A percentile compares a stretch with the other conserved stretches of the same genome.
phyloP scores from a whole-genome alignment of 2,888 invertebrate species.

The Chaetogeoica ovagalla region DNA sequence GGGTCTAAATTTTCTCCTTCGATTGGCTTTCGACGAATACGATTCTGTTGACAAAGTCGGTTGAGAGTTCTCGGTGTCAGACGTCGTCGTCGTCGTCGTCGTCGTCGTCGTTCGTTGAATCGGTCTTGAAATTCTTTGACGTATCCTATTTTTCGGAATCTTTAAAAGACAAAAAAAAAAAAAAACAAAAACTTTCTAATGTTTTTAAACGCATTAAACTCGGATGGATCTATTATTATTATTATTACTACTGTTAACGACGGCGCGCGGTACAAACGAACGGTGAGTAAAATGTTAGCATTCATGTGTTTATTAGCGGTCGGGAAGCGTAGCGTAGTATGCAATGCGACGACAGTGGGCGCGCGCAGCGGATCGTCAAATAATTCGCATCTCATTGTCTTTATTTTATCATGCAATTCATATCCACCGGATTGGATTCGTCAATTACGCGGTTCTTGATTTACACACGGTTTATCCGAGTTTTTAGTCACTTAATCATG shows the following conservation, averaged over 20 bases:
- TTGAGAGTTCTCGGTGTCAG: slow-evolving; percentile 48
- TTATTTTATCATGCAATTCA: slow-evolving; percentile 44
- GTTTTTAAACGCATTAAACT: not conserved
- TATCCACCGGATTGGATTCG: slow-evolving; percentile 22
- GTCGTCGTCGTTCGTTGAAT: slow-evolving; percentile 43
- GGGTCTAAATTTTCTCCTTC: slow-evolving; percentile 53
- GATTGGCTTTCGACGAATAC: slow-evolving; percentile 13
- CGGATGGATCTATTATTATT: not conserved
- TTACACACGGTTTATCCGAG: slow-evolving; percentile 7
- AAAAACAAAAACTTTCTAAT: not conserved
- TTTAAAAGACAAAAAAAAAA: slow-evolving; percentile 15
- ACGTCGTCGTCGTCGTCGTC: slow-evolving; percentile 54
- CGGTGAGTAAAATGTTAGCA: slow-evolving; percentile 33
- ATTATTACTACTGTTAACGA: not conserved
- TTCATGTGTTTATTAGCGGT: slow-evolving; percentile 35
- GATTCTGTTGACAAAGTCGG: slow-evolving; percentile 52
- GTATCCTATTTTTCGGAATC: slow-evolving; percentile 49
- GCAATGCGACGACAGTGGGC: slow-evolving; percentile 37
- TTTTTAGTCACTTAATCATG: slow-evolving; percentile 27
- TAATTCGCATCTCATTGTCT: slow-evolving; percentile 20
- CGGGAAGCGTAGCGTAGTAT: slow-evolving; percentile 49
- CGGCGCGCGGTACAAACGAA: not conserved
- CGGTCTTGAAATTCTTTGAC: slow-evolving; percentile 50
- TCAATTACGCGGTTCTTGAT: slow-evolving; percentile 11
- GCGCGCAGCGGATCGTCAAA: slow-evolving; percentile 35